Evolutionary conservation across 1,140 invertebrate species (phyloP).

Genomic region (Plectrocnemia conspersa): DNA sequence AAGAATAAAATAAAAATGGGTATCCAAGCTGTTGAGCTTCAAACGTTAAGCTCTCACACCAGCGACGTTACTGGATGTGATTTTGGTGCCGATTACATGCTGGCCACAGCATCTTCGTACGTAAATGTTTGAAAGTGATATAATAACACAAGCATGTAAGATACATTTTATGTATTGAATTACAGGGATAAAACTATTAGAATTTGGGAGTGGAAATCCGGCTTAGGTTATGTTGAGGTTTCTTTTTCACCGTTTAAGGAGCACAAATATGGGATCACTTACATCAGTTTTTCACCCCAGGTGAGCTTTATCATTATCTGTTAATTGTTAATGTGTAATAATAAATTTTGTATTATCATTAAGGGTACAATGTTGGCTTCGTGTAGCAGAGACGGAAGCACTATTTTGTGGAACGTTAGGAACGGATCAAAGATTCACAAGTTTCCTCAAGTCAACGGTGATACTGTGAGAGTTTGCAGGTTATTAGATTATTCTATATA

Average conservation of each 20-base stretch:
- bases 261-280: conserved; percentile 65
- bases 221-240: conserved; percentile 54
- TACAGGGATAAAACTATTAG: conserved; percentile 61
- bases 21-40: conserved; percentile 39
- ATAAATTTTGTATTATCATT: background rate
- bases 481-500: conserved; percentile 36
- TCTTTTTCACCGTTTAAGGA: conserved; percentile 56
- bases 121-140: conserved; percentile 20
- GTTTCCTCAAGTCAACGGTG: conserved; percentile 61
- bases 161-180: conserved; percentile 10
- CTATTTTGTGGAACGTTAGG: conserved; percentile 66
- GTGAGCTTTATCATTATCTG: conserved; percentile 13
- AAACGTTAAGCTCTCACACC: conserved; percentile 53
- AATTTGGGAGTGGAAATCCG: conserved; percentile 59
- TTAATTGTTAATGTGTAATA: conserved; percentile 1
- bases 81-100: conserved; percentile 55
- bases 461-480: conserved; percentile 59
- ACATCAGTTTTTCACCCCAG: conserved; percentile 62
- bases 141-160: conserved; percentile 1
- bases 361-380: conserved; percentile 65
- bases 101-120: conserved; percentile 62
- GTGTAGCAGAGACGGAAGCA: conserved; percentile 68
- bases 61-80: conserved; percentile 65
- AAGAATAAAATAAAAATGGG: conserved; percentile 22
- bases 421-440: conserved; percentile 58